Conservation (phyloP, 2,888 invertebrate species). For the Helleia helle region DNA sequence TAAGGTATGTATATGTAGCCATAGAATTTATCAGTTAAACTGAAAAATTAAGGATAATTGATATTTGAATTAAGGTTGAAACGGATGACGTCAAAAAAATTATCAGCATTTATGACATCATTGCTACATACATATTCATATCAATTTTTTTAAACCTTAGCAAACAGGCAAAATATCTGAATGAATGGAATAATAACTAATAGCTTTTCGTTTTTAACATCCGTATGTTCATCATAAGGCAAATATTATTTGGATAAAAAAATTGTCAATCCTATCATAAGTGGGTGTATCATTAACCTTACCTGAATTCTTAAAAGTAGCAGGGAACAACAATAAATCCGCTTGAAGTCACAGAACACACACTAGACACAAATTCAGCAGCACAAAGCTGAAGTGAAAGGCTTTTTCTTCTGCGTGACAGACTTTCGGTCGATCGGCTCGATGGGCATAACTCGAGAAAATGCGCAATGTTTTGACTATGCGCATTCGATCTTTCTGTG, state of each 20-base stretch:
- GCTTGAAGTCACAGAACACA: constrained; percentile 51
- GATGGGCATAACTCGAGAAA: constrained; percentile 52
- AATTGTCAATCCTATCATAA: too few relatives aligned
- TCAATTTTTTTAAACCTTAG: not conserved
- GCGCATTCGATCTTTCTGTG: constrained; percentile 57
- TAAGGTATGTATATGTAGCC: too few relatives aligned
- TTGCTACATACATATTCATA: not conserved
- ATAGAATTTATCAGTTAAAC: too few relatives aligned
- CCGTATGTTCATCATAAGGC: too few relatives aligned
- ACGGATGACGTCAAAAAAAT: constrained; percentile 5
- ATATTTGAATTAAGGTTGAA: not conserved
- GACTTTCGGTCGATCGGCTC: constrained; percentile 56
- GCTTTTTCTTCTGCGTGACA: constrained; percentile 32
- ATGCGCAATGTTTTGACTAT: constrained; percentile 73
- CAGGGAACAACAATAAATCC: constrained; percentile 44
- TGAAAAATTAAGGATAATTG: not conserved
- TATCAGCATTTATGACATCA: constrained; percentile 2
- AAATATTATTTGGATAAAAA: too few relatives aligned
- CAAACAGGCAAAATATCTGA: too few relatives aligned
- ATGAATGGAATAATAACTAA: too few relatives aligned
- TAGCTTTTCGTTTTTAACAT: too few relatives aligned
- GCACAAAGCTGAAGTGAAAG: constrained; percentile 43
- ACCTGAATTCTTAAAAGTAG: constrained; percentile 49
- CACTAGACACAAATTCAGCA: constrained; percentile 65
- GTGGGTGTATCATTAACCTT: constrained; percentile 25